These are phyloP conservation scores for Cygnus olor DNA, from an alignment of 2,797 vertebrate species.

Conservation along the genomic window DNA sequence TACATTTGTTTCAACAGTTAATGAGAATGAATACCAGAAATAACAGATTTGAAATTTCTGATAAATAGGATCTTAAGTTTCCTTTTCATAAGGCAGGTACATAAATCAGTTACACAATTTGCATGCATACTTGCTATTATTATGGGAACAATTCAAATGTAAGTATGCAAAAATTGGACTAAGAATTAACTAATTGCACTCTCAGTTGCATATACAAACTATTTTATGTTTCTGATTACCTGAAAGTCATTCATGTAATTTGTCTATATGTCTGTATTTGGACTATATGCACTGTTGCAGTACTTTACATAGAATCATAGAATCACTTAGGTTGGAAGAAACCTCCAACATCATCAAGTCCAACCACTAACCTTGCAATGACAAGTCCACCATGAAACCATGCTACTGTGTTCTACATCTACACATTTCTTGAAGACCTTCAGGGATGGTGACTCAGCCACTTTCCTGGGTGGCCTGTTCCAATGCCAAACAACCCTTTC, in stretches of 20 bases:
- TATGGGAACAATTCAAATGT: background rate
- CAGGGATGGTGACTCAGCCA: too few relatives aligned
- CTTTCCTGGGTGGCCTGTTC: too few relatives aligned
- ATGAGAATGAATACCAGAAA: background rate
- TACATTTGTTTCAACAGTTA: background rate
- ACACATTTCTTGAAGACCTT: too few relatives aligned
- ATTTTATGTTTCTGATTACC: background rate
- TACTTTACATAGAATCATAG: background rate
- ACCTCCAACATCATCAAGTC: too few relatives aligned
- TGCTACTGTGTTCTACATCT: too few relatives aligned
- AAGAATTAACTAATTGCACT: background rate
- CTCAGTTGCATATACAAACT: background rate
- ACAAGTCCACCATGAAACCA: too few relatives aligned
- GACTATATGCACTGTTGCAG: rapidly evolving
- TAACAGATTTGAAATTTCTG: background rate
- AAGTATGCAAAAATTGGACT: background rate
- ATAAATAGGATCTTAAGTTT: background rate
- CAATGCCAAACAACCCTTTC: too few relatives aligned
- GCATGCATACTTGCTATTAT: background rate
- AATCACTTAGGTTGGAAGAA: too few relatives aligned
- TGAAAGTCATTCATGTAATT: background rate
- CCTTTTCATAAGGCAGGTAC: background rate
- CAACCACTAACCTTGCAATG: too few relatives aligned
- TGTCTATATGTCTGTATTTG: too few relatives aligned
- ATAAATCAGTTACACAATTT: background rate